Evolutionary conservation across 2,888 invertebrate genomes (phyloP).

Genomic region (Chesias legatella): DNA sequence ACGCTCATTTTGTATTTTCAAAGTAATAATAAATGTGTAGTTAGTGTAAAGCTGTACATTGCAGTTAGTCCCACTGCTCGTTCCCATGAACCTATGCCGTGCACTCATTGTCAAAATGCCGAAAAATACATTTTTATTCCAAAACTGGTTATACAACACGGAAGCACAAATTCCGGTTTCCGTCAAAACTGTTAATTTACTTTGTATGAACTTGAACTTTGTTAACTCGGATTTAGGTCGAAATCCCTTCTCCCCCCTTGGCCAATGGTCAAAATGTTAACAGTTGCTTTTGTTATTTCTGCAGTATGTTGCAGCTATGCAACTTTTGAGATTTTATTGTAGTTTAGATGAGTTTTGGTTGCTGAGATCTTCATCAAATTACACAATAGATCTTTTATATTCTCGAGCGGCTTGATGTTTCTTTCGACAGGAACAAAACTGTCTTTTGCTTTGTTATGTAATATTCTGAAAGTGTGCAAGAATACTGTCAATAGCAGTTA

Average conservation of each 20-base stretch:
- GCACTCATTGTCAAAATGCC: slow-evolving; percentile 16
- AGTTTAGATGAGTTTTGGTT: slow-evolving; percentile 8
- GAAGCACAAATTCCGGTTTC: slow-evolving; percentile 68
- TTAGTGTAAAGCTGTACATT: neutral
- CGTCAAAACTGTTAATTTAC: slow-evolving; percentile 27
- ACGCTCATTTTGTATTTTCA: too few relatives aligned
- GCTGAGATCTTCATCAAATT: neutral
- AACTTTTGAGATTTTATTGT: slow-evolving; percentile 6
- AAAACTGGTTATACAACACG: slow-evolving; percentile 63
- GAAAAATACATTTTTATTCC: slow-evolving; percentile 18
- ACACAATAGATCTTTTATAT: neutral
- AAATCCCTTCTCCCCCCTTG: slow-evolving; percentile 3
- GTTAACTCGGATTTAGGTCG: neutral
- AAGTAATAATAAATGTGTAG: too few relatives aligned
- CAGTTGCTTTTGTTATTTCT: slow-evolving; percentile 10
- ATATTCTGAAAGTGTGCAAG: too few relatives aligned
- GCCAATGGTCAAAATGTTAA: neutral
- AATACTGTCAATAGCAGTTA: too few relatives aligned
- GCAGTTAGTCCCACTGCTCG: slow-evolving; percentile 5
- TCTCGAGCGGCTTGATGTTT: too few relatives aligned
- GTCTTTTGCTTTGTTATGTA: neutral
- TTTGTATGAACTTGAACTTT: slow-evolving; percentile 15
- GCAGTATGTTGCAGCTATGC: slow-evolving; percentile 8
- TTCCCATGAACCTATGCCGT: slow-evolving; percentile 17
- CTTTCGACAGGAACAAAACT: too few relatives aligned